These are phyloP conservation scores for Antechinus stuartii DNA, from an alignment of 2,113 vertebrate genomes.

Conservation along the genomic window DNA sequence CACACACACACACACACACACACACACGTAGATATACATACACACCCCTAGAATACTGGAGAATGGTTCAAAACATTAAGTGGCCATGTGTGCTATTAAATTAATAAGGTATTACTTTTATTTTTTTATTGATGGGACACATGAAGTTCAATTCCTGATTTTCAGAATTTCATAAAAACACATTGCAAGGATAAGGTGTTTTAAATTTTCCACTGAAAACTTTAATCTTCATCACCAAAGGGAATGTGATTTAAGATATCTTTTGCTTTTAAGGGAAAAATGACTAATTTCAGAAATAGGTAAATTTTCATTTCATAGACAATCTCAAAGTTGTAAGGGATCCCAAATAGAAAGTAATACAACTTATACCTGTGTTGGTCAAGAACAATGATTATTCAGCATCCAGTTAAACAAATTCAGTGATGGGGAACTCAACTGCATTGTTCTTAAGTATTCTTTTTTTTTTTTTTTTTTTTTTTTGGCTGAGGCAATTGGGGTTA, in stretches of 20 bases:
- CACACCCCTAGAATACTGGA: too few species aligned
- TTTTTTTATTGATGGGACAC: neutral
- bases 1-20: too few species aligned
- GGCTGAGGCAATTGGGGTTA: too few species aligned
- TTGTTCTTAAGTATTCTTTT: neutral
- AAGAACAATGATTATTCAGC: neutral
- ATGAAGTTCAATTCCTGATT: neutral
- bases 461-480: too few species aligned
- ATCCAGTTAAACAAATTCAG: neutral
- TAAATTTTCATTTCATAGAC: neutral
- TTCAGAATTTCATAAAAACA: slow-evolving; percentile 27
- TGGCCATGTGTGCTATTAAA: neutral
- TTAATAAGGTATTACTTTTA: neutral
- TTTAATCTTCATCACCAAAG: neutral
- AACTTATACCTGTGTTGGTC: neutral
- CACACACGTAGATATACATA: too few species aligned
- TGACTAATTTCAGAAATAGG: neutral
- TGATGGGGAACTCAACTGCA: neutral
- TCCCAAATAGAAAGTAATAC: neutral
- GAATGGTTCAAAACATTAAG: neutral
- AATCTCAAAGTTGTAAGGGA: neutral
- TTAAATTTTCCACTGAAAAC: slow-evolving; percentile 23
- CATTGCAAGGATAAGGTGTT: neutral
- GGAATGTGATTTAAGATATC: neutral
- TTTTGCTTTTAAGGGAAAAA: neutral